These are phyloP conservation scores for Caenorhabditis sinica DNA, from an alignment of 2,888 invertebrate genomes.

Conservation along the genomic window DNA sequence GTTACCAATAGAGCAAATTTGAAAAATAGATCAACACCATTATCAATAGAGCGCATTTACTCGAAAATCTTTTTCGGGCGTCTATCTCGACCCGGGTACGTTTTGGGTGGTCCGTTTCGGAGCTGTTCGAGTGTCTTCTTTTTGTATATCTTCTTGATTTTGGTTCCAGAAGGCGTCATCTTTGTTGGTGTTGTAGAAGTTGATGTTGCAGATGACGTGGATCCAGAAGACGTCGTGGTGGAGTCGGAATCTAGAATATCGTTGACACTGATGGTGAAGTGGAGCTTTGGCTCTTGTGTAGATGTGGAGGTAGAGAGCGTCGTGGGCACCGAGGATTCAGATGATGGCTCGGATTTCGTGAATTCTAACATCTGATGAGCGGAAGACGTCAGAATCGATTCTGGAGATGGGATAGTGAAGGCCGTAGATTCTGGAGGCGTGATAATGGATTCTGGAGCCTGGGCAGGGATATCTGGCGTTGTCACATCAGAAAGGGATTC, in stretches of 20 bases:
- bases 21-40: neutral
- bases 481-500: no score
- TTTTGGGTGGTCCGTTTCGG: neutral
- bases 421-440: neutral
- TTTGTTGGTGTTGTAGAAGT: no score
- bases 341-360: neutral
- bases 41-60: conserved; percentile 7
- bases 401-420: no score
- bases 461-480: no score
- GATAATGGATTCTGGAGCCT: neutral
- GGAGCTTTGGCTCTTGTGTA: neutral
- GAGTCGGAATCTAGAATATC: neutral
- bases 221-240: neutral
- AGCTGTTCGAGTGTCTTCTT: conserved; percentile 25
- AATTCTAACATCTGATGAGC: no score
- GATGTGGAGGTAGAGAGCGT: neutral
- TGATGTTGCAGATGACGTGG: neutral
- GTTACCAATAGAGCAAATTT: no score
- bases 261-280: neutral
- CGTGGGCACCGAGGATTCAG: neutral
- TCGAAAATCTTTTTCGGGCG: neutral
- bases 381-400: neutral
- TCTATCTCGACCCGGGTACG: conserved; percentile 8
- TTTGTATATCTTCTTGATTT: conserved; percentile 4
- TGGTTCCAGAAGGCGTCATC: neutral